Conservation (phyloP, 1,140 invertebrate genomes). For the Subanguina moxae region DNA sequence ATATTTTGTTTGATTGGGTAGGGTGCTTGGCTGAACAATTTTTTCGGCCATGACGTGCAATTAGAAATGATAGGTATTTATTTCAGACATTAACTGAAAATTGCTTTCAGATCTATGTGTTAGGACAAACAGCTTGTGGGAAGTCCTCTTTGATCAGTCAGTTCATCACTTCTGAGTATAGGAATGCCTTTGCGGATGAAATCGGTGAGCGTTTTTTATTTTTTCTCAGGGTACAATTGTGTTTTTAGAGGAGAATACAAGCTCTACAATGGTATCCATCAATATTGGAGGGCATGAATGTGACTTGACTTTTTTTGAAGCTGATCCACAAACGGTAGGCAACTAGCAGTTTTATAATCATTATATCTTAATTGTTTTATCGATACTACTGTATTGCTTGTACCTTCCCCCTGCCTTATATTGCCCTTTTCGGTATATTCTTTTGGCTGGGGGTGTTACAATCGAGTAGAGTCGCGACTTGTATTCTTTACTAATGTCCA, state of each 20-base stretch:
- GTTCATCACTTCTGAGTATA: slow-evolving; percentile 48
- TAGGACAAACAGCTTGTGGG: slow-evolving; percentile 38
- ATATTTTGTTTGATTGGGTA: no score
- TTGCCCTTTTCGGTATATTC: no score
- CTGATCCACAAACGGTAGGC: not conserved
- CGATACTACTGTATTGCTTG: no score
- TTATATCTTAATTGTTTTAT: slow-evolving; percentile 2
- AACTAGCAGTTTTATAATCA: not conserved
- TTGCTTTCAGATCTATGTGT: slow-evolving; percentile 40
- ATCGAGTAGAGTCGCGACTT: no score
- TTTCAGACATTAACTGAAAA: not conserved
- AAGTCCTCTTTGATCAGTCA: slow-evolving; percentile 41
- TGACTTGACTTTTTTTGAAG: slow-evolving; percentile 44
- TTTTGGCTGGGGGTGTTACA: no score
- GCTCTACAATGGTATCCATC: slow-evolving; percentile 35
- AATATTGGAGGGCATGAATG: slow-evolving; percentile 46
- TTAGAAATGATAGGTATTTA: no score
- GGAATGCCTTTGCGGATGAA: slow-evolving; percentile 49
- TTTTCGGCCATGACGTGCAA: no score
- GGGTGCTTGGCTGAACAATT: no score
- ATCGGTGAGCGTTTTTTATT: slow-evolving; percentile 17
- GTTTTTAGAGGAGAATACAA: not conserved
- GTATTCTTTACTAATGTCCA: no score
- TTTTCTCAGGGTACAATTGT: no score
- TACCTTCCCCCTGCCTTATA: no score